Percentiles rank a stretch among this genome's conserved stretches.
Conservation (phyloP, 2,113 vertebrate genomes). For the Sminthopsis crassicaudata region DNA sequence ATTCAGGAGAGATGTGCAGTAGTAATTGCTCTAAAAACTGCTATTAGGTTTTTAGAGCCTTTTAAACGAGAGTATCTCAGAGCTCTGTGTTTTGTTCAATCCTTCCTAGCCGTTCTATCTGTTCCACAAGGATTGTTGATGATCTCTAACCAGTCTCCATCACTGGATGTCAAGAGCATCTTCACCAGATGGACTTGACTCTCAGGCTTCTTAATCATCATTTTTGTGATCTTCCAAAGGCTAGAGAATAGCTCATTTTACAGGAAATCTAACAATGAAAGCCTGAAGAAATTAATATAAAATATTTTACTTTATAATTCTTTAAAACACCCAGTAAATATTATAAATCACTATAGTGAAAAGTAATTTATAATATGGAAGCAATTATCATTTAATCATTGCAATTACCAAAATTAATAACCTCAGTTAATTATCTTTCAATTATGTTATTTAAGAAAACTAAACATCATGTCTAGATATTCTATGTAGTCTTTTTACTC, state of each 20-base stretch:
- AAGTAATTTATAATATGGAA: constrained; percentile 72
- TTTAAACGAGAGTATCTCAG: neutral
- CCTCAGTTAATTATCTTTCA: constrained; percentile 70
- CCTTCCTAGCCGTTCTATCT: neutral
- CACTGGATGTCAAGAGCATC: neutral
- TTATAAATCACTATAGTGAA: constrained; percentile 58
- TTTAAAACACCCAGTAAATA: constrained; percentile 68
- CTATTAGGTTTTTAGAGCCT: neutral
- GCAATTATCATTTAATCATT: constrained; percentile 70
- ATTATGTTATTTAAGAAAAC: constrained; percentile 63
- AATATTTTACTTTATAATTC: constrained; percentile 51
- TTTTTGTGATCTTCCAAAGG: neutral
- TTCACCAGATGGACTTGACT: neutral
- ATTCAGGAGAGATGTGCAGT: neutral
- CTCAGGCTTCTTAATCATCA: neutral
- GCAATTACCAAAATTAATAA: constrained; percentile 76
- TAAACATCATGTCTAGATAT: constrained; percentile 61
- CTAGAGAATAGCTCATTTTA: neutral
- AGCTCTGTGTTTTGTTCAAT: neutral
- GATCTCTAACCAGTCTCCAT: neutral
- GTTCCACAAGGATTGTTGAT: neutral
- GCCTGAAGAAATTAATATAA: constrained; percentile 38
- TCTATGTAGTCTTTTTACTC: constrained; percentile 69
- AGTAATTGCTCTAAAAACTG: neutral
- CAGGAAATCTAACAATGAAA: constrained; percentile 45